Base-by-base conservation (phyloP, 2,888 invertebrate species). In the Chrysina gloriosa region DNA sequence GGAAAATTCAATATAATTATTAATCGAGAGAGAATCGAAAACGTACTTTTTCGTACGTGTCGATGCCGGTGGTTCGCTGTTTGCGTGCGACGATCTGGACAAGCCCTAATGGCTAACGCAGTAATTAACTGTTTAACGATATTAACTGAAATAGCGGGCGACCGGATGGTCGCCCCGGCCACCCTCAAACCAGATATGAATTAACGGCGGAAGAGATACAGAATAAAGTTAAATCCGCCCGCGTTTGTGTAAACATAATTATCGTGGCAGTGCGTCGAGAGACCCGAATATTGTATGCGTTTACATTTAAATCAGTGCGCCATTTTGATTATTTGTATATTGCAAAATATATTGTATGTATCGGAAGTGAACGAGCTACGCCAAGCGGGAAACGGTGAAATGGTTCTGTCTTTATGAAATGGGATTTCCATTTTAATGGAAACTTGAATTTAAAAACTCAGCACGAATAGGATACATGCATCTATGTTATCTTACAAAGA, bases 161-260 rank as follows among this genome's bases (percentile, higher is more conserved):
- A 2, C 39, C 4, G 11, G 14, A 4, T 11, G 9, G 36, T 1
- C 9, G 23, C 25, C 9, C 23, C 48, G 2, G 23, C 1, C 23
- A 14, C 25, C 48, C 48, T 11, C 23, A 25, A 25, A 27, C 14
- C 14, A 14, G 25, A 23, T 48, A 48, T 48, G 31, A 52, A 52
- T 52, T 52, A 52, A 52, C 52, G 52, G 34, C 19, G 7, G 9
- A 45, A 16, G 52, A 16, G 23, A 7, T 29, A 19, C 31, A 29
- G 31, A 14, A 16, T 31, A 16, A 11, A 31, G 29, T 52, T 52
- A 27, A 31, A 29, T 21, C 52, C 29, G 0, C 31, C 6, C 31
- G 19, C 52, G 31, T 52, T 52, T 52, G 31, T 31, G 16, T 31
- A 52, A 52, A 52, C 52, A 52, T 52, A 9, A 29, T 19, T 16